phyloP scores from a whole-genome alignment of 1,140 invertebrate species.

The Hormaphis cornu region DNA sequence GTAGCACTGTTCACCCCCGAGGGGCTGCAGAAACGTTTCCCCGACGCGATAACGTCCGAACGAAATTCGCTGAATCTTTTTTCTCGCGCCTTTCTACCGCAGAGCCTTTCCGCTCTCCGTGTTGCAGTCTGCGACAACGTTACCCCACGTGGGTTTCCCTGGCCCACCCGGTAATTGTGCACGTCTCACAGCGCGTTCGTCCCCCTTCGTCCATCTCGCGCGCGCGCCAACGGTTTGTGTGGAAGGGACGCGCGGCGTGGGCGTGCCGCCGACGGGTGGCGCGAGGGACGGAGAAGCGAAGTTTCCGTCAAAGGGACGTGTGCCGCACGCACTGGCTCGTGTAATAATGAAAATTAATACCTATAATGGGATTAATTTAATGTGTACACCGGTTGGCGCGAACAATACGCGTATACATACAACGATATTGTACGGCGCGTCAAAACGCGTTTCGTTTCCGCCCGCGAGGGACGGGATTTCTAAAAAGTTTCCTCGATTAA shows the following conservation, averaged over 20 bases:
- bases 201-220: not conserved
- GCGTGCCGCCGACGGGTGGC: not conserved
- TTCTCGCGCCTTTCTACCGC: too few relatives aligned
- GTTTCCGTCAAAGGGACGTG: slow-evolving; percentile 18
- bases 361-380: slow-evolving; percentile 31
- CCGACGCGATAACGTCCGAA: too few relatives aligned
- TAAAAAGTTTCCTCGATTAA: slow-evolving; percentile 31
- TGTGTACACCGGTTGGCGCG: slow-evolving; percentile 15
- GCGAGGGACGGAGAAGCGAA: not conserved
- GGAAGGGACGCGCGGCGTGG: not conserved
- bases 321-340: slow-evolving; percentile 12
- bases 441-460: slow-evolving; percentile 10
- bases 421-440: too few relatives aligned
- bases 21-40: too few relatives aligned
- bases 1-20: too few relatives aligned
- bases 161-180: too few relatives aligned
- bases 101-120: too few relatives aligned
- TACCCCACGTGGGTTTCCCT: too few relatives aligned
- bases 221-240: not conserved
- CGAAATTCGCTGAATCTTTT: too few relatives aligned
- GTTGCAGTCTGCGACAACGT: too few relatives aligned
- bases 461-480: not conserved
- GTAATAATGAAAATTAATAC: slow-evolving; percentile 30
- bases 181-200: too few relatives aligned
- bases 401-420: slow-evolving; percentile 21